These are phyloP conservation scores for Channa maculata DNA, from an alignment of 2,113 vertebrate genomes.

Conservation along the genomic window DNA sequence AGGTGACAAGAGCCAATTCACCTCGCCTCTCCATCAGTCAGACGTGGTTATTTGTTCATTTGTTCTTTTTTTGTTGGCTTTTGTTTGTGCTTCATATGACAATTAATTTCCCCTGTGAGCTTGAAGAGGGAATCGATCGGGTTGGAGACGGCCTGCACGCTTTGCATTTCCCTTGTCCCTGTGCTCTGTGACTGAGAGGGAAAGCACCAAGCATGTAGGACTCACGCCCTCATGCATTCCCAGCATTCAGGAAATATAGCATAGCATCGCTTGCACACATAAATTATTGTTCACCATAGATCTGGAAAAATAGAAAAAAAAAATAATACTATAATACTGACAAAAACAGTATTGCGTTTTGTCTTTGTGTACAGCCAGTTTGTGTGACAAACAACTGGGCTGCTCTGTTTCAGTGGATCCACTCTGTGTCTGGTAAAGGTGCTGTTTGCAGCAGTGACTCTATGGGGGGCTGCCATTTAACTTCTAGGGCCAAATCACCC, in stretches of 20 bases:
- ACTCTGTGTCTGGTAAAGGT: neutral
- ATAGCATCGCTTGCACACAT: conserved; percentile 10
- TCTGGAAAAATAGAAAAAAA: neutral
- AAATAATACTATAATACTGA: neutral
- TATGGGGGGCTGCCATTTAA: neutral
- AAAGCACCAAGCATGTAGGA: conserved; percentile 9
- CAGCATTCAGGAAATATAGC: conserved; percentile 33
- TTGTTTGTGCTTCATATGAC: conserved; percentile 73
- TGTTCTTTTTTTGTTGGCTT: conserved; percentile 58
- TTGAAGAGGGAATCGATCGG: conserved; percentile 72
- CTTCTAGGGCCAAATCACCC: neutral
- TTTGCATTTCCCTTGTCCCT: conserved; percentile 49
- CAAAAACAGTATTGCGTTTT: neutral
- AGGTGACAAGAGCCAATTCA: conserved; percentile 51
- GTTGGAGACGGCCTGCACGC: conserved; percentile 36
- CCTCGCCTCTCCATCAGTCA: conserved; percentile 70
- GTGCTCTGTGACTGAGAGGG: conserved; percentile 35
- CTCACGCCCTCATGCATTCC: conserved; percentile 16
- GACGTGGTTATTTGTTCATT: conserved; percentile 66
- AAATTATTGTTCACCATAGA: conserved; percentile 12
- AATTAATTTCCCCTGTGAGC: conserved; percentile 78
- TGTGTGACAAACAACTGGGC: neutral
- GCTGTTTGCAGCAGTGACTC: neutral
- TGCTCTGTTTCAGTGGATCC: conserved; percentile 9
- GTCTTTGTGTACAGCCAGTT: neutral